Evolutionary conservation across 2,888 invertebrate species (phyloP).

Genomic region (Tetragonisca angustula): DNA sequence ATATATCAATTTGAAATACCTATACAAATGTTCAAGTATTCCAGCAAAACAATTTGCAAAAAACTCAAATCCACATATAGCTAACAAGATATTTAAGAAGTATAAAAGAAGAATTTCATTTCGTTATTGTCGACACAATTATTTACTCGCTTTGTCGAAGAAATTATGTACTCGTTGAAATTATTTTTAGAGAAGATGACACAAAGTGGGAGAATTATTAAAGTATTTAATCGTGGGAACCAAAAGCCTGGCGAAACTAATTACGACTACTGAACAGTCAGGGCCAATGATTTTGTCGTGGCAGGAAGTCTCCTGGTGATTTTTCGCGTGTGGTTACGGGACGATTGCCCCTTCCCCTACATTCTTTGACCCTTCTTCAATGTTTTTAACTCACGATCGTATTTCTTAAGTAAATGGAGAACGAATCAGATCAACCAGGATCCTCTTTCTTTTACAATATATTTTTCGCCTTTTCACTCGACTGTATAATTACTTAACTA

Average conservation of each 20-base stretch:
- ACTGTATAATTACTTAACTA: too few relatives aligned
- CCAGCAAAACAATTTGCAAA: too few relatives aligned
- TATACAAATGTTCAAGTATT: too few relatives aligned
- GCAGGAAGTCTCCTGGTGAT: conserved; percentile 59
- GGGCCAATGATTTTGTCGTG: conserved; percentile 60
- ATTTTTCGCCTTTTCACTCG: too few relatives aligned
- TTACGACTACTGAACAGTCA: conserved; percentile 53
- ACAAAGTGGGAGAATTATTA: conserved; percentile 20
- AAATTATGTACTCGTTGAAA: too few relatives aligned
- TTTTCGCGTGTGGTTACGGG: conserved; percentile 37
- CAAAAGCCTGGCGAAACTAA: conserved; percentile 63
- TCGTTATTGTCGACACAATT: neutral
- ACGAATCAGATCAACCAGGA: too few relatives aligned
- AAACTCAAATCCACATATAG: too few relatives aligned
- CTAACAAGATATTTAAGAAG: too few relatives aligned
- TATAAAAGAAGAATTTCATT: too few relatives aligned
- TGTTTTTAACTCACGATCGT: neutral
- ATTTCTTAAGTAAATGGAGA: neutral
- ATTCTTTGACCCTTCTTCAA: neutral
- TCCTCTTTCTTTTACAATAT: too few relatives aligned
- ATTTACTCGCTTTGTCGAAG: neutral
- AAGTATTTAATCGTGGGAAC: conserved; percentile 60
- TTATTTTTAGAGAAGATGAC: neutral
- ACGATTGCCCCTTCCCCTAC: neutral
- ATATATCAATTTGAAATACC: too few relatives aligned